These are phyloP conservation scores for Lochmaea crataegi DNA, from an alignment of 2,888 invertebrate genomes.

Conservation along the genomic window DNA sequence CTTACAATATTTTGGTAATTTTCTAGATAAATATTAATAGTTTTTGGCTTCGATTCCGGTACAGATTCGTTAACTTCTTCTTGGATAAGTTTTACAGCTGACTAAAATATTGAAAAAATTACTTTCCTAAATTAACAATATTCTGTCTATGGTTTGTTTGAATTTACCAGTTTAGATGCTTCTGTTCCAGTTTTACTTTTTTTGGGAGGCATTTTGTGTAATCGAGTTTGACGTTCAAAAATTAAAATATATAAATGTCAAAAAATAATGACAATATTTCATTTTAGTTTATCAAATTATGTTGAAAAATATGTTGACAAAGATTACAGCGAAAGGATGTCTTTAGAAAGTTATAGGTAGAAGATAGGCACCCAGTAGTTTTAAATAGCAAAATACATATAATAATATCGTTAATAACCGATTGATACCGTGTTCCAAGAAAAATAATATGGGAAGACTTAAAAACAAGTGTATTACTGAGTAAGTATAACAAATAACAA, in stretches of 20 bases:
- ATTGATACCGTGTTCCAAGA: too few species aligned
- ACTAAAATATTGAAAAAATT: background rate
- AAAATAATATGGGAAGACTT: too few species aligned
- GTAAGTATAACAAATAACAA: too few species aligned
- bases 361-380: too few species aligned
- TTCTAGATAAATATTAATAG: conserved; percentile 20
- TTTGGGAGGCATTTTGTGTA: conserved; percentile 8
- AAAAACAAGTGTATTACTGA: too few species aligned
- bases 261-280: background rate
- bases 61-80: background rate
- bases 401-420: too few species aligned
- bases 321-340: too few species aligned
- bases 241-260: background rate
- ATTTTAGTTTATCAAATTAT: too few species aligned
- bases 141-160: background rate
- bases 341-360: too few species aligned
- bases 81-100: background rate
- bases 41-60: background rate
- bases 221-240: background rate
- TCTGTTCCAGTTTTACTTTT: conserved; percentile 8
- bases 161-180: conserved; percentile 6
- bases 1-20: conserved; percentile 30
- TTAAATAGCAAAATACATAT: too few species aligned
- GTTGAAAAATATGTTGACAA: too few species aligned
- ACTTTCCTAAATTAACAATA: background rate